Conservation (phyloP, 2,113 vertebrate genomes). For the Spilogale gracilis region DNA sequence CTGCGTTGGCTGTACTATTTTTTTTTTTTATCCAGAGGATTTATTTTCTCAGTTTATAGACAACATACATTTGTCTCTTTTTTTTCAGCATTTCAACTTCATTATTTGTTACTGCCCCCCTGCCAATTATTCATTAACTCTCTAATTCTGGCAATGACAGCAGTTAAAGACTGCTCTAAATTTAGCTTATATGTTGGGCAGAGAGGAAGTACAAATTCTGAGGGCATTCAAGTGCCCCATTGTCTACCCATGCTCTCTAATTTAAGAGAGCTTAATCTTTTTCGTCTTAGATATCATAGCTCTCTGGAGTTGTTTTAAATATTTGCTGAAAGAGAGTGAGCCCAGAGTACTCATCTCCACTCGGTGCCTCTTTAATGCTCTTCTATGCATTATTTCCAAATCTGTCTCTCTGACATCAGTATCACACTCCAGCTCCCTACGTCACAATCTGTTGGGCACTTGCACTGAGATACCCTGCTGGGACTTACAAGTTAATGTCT, state of each 20-base stretch:
- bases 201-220: not conserved
- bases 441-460: not conserved
- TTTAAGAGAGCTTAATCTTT: not conserved
- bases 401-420: not conserved
- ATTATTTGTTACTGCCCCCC: not conserved
- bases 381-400: not conserved
- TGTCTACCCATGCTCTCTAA: not conserved
- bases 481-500: not conserved
- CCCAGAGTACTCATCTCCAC: not conserved
- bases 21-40: slow-evolving; percentile 56
- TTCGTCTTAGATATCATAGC: not conserved
- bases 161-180: not conserved
- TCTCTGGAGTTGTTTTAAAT: slow-evolving; percentile 39
- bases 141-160: slow-evolving; percentile 29
- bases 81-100: not conserved
- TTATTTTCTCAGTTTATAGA: slow-evolving; percentile 56
- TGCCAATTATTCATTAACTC: not conserved
- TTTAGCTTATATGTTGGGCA: slow-evolving; percentile 1
- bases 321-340: not conserved
- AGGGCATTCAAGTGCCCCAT: not conserved
- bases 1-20: slow-evolving; percentile 36
- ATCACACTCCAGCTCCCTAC: not conserved
- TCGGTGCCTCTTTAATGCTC: not conserved
- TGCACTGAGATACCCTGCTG: not conserved
- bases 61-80: not conserved